Evolutionary conservation across 35 echinoderm and acorn worm species (phyloP).

Genomic region (Lytechinus variegatus): DNA sequence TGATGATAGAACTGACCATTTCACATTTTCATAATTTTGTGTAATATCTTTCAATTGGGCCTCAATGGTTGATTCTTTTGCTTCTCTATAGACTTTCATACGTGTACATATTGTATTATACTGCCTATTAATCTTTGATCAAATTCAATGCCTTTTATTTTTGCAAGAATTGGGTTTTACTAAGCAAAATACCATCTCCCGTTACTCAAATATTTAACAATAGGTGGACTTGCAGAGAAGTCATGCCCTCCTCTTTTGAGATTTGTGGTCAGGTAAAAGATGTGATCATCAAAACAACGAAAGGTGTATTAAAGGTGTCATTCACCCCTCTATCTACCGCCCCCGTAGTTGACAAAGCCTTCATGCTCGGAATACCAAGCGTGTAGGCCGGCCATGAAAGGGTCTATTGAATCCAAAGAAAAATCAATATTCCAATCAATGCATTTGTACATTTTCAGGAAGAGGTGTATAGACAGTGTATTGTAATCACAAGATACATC

Average conservation of each 20-base stretch:
- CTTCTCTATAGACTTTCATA: no score
- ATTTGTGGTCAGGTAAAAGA: not conserved
- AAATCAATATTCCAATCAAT: not conserved
- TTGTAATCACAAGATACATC: not conserved
- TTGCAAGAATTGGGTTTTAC: no score
- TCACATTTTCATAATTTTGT: no score
- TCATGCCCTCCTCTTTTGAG: not conserved
- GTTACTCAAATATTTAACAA: not conserved
- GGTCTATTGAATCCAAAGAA: not conserved
- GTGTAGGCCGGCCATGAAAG: not conserved
- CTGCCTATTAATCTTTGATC: no score
- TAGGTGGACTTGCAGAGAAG: not conserved
- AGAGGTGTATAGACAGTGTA: not conserved
- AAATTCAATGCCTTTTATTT: no score
- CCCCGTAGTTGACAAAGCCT: not conserved
- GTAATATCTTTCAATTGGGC: no score
- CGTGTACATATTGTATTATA: no score
- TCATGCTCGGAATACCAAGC: not conserved
- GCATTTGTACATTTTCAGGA: not conserved
- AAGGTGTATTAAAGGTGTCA: not conserved
- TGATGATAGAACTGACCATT: no score
- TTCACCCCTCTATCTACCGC: not conserved
- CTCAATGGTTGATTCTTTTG: no score
- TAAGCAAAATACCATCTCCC: not conserved
- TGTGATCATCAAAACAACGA: not conserved